These are phyloP conservation scores for Malthinus flaveolus DNA, from an alignment of 2,888 invertebrate species.

Conservation along the genomic window DNA sequence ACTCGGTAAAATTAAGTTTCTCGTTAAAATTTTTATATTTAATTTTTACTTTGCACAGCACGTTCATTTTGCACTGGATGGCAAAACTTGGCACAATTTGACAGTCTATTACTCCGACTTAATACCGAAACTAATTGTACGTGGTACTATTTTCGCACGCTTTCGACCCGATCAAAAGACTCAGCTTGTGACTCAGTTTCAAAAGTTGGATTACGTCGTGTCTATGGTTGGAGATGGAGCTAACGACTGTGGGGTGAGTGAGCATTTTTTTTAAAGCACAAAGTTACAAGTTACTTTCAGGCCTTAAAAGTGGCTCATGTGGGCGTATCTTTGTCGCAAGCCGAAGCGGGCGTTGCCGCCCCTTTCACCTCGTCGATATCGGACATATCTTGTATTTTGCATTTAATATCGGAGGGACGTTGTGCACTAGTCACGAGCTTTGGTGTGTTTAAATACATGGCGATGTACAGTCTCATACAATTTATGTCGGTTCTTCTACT, in stretches of 20 bases:
- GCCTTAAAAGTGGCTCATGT: slow-evolving; percentile 86
- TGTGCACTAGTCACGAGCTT: slow-evolving; percentile 88
- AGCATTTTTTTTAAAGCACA: slow-evolving; percentile 9
- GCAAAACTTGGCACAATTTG: slow-evolving; percentile 76
- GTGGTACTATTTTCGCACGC: slow-evolving; percentile 80
- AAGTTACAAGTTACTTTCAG: slow-evolving; percentile 40
- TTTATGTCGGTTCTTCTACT: slow-evolving; percentile 81
- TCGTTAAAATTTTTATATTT: no score
- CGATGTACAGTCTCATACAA: slow-evolving; percentile 86
- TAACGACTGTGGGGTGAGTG: slow-evolving; percentile 78
- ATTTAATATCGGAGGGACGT: slow-evolving; percentile 80
- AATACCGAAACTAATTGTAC: slow-evolving; percentile 65
- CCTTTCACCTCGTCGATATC: slow-evolving; percentile 84
- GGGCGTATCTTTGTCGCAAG: slow-evolving; percentile 85
- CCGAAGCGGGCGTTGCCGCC: slow-evolving; percentile 87
- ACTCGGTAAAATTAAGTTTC: slow-evolving; percentile 33
- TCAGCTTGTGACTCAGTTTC: slow-evolving; percentile 71
- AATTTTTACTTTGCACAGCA: not conserved
- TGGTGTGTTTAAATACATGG: slow-evolving; percentile 91
- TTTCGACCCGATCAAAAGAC: slow-evolving; percentile 84
- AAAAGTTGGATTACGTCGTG: slow-evolving; percentile 70
- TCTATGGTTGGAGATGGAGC: slow-evolving; percentile 73
- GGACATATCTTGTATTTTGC: slow-evolving; percentile 81
- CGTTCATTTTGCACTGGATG: slow-evolving; percentile 65
- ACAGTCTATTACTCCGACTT: slow-evolving; percentile 71